Base-by-base conservation (phyloP, 2,113 vertebrate species). In the Pachyramphus minor region DNA sequence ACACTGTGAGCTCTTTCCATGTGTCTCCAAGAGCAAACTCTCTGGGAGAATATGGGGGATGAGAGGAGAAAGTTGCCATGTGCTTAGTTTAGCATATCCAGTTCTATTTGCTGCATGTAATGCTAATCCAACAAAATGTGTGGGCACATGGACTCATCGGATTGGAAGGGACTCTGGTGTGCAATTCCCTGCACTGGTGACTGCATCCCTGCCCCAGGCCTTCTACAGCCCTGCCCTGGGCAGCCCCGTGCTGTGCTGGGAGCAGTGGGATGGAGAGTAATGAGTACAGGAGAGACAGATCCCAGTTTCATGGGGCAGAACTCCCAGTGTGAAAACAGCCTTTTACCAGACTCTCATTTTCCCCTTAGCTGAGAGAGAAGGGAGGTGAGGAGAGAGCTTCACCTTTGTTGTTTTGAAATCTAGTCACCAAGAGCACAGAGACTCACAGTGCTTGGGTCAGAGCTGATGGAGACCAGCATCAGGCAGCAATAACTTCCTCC, bases 301-400 rank as follows among this genome's bases (percentile, higher is more conserved):
- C 14, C 14, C 22, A 3, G 10, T n/a, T 62, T 58, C 0, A 1
- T 3, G 4, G 42, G 31, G n/a, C 15, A 86, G 30, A 78, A 41
- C 39, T 62, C 50, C 35, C n/a, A 35, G 1, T 31, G 52, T 42
- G 39, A 49, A 49, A 59, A 63, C 1, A 19, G 23, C 27, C 35
- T 53, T 72, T 49, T 45, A 55, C 9, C 55, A 62, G 78, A 56
- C 41, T 74, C 12, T 8, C 0, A 0, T 63, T 59, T 58, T 16
- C 20, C 20, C 12, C 49, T 86, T 71, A 69, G 41, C 50, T 33
- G 33, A 59, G 33, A 44, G 27, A 6, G 25, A 10, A 0, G 1
- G 44, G 37, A 62, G 21, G 30, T 39, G n/a, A 42, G 39, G n/a
- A 74, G n/a, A 25, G 44, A 76, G 4, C 9, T 50, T 49, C 5